Percentiles rank a stretch among this genome's conserved stretches.
These are phyloP conservation scores for Polyploca ridens DNA, from an alignment of 2,888 invertebrate genomes.

Conservation along the genomic window DNA sequence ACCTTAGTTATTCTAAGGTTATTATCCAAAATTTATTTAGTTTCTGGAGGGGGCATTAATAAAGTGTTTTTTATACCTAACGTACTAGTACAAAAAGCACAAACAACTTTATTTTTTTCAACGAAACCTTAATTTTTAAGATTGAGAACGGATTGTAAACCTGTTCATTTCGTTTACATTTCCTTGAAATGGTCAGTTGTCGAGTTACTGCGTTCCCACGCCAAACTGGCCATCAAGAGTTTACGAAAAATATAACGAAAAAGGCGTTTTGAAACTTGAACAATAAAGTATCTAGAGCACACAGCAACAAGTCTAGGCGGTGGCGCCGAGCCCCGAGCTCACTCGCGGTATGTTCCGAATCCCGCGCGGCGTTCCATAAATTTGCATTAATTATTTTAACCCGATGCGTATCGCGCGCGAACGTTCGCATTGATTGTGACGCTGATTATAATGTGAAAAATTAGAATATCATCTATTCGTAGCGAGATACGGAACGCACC, in stretches of 20 bases:
- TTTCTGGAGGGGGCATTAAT: too few relatives aligned
- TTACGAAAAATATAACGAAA: constrained; percentile 13
- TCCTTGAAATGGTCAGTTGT: constrained; percentile 39
- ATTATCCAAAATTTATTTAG: too few relatives aligned
- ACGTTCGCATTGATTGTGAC: constrained; percentile 61
- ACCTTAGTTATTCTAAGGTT: too few relatives aligned
- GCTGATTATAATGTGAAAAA: constrained; percentile 41
- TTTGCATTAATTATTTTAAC: constrained; percentile 68
- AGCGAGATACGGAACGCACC: constrained; percentile 18
- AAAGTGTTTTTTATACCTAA: too few relatives aligned
- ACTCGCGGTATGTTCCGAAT: constrained; percentile 37
- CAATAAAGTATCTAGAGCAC: constrained; percentile 28
- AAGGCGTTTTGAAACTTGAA: constrained; percentile 22
- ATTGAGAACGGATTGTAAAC: constrained; percentile 42
- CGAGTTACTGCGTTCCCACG: constrained; percentile 19
- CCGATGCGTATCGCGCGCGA: constrained; percentile 60
- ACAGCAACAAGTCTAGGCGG: constrained; percentile 39
- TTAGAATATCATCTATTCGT: constrained; percentile 31
- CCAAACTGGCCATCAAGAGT: constrained; percentile 15
- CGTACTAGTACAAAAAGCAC: too few relatives aligned
- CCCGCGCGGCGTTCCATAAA: constrained; percentile 49
- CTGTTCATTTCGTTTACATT: constrained; percentile 51
- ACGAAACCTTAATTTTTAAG: constrained; percentile 16
- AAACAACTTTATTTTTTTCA: neutral
- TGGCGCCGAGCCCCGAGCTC: constrained; percentile 21